These are phyloP conservation scores for Clivina fossor DNA, from an alignment of 2,888 invertebrate genomes.

Conservation along the genomic window DNA sequence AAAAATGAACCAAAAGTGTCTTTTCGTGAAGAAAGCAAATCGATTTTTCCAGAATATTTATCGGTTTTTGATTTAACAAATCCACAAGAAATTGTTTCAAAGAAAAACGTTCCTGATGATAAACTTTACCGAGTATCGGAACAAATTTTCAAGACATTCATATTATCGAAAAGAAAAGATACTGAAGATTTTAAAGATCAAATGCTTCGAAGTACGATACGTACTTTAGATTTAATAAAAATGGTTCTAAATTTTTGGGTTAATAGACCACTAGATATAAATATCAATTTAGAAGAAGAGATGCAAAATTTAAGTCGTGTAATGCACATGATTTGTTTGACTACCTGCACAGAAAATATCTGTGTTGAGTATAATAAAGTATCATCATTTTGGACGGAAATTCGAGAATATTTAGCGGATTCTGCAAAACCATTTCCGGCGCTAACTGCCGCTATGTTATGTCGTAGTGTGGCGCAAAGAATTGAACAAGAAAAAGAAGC, in stretches of 20 bases:
- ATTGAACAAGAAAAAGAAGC: conserved; percentile 54
- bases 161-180: conserved; percentile 42
- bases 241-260: conserved; percentile 73
- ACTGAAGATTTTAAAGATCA: conserved; percentile 43
- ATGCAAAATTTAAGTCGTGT: conserved; percentile 69
- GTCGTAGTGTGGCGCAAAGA: conserved; percentile 70
- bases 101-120: conserved; percentile 50
- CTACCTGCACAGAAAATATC: conserved; percentile 61
- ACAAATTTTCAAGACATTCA: conserved; percentile 47
- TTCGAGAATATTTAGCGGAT: conserved; percentile 71
- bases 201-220: conserved; percentile 53
- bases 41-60: conserved; percentile 59
- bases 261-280: conserved; percentile 59
- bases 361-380: conserved; percentile 67
- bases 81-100: conserved; percentile 48
- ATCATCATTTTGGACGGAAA: conserved; percentile 81
- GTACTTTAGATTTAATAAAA: conserved; percentile 68
- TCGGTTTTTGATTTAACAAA: conserved; percentile 55
- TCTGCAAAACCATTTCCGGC: conserved; percentile 76
- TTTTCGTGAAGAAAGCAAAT: conserved; percentile 58
- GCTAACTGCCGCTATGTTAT: conserved; percentile 79
- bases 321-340: conserved; percentile 65
- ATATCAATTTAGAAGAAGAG: conserved; percentile 57
- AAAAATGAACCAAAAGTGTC: conserved; percentile 57
- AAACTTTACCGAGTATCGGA: conserved; percentile 51